phyloP scores from a whole-genome alignment of 2,888 invertebrate genomes.

The Pammene aurita region DNA sequence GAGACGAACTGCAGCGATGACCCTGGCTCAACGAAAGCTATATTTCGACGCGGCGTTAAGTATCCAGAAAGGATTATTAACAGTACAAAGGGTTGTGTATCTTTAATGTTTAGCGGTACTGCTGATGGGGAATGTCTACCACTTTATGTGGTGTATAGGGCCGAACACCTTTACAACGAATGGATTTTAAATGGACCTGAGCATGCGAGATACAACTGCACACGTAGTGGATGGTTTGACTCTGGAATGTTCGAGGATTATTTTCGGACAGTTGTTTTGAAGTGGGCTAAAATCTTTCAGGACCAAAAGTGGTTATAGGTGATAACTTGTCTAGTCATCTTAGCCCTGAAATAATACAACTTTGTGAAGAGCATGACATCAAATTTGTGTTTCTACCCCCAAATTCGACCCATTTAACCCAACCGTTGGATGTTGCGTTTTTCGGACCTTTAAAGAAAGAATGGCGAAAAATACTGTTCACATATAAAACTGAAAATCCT shows the following conservation, averaged over 20 bases:
- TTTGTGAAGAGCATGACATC: slow-evolving; percentile 13
- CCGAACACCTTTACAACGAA: slow-evolving; percentile 34
- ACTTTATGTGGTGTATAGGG: slow-evolving; percentile 42
- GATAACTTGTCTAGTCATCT: slow-evolving; percentile 18
- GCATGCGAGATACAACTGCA: slow-evolving; percentile 8
- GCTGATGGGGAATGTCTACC: slow-evolving; percentile 35
- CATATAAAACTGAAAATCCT: slow-evolving; percentile 8
- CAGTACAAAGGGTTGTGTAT: slow-evolving; percentile 39
- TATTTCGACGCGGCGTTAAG: no score
- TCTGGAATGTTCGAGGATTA: slow-evolving; percentile 11
- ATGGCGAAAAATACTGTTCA: slow-evolving; percentile 17
- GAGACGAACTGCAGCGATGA: slow-evolving; percentile 46
- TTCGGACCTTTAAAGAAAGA: slow-evolving; percentile 18
- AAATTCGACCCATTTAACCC: slow-evolving; percentile 12
- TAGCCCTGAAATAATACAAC: slow-evolving; percentile 1
- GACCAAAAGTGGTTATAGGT: slow-evolving; percentile 7
- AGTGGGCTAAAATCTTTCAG: slow-evolving; percentile 11
- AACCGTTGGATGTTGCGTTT: slow-evolving; percentile 3
- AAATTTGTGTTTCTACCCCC: slow-evolving; percentile 19
- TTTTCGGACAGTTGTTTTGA: slow-evolving; percentile 10
- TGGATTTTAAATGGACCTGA: slow-evolving; percentile 3
- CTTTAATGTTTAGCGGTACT: slow-evolving; percentile 41
- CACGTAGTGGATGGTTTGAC: slow-evolving; percentile 12
- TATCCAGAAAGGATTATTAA: slow-evolving; percentile 30
- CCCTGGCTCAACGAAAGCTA: slow-evolving; percentile 30